phyloP scores from a whole-genome alignment of 2,797 vertebrate genomes.

The Ctenopoma multispine region DNA sequence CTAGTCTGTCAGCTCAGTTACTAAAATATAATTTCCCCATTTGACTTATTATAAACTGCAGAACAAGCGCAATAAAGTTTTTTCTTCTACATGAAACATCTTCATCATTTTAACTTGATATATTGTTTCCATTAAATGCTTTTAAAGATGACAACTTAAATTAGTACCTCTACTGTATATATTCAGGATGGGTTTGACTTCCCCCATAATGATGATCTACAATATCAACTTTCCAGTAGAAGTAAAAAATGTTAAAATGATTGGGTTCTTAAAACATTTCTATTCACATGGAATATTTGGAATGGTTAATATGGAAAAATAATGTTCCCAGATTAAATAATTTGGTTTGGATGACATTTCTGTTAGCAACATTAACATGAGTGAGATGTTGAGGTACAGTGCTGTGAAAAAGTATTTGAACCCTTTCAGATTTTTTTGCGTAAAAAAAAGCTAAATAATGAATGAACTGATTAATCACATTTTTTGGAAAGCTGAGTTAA shows the following conservation, averaged over 20 bases:
- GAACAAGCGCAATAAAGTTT: constrained; percentile 19
- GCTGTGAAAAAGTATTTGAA: too few species aligned
- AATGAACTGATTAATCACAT: too few species aligned
- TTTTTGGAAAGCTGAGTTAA: too few species aligned
- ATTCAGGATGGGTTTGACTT: constrained; percentile 10
- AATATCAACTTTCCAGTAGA: constrained; percentile 5
- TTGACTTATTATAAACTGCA: constrained; percentile 5
- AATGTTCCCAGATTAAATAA: constrained; percentile 27
- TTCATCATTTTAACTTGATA: constrained; percentile 37
- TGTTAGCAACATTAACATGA: neutral
- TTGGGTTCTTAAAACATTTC: constrained; percentile 2
- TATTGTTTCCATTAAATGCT: constrained; percentile 38
- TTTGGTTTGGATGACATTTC: constrained; percentile 12
- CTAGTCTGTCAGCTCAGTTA: constrained; percentile 16
- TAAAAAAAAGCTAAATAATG: too few species aligned
- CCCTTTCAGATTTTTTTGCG: too few species aligned
- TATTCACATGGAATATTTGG: neutral
- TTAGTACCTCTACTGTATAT: neutral
- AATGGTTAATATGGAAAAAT: constrained; percentile 4
- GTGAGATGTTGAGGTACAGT: neutral
- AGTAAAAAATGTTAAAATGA: constrained; percentile 6
- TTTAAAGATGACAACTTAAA: constrained; percentile 41
- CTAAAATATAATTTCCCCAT: constrained; percentile 5
- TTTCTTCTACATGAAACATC: constrained; percentile 18
- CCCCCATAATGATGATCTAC: neutral